Evolutionary conservation across 2,888 invertebrate genomes (phyloP).

Genomic region (Pseudococcus viburni): DNA sequence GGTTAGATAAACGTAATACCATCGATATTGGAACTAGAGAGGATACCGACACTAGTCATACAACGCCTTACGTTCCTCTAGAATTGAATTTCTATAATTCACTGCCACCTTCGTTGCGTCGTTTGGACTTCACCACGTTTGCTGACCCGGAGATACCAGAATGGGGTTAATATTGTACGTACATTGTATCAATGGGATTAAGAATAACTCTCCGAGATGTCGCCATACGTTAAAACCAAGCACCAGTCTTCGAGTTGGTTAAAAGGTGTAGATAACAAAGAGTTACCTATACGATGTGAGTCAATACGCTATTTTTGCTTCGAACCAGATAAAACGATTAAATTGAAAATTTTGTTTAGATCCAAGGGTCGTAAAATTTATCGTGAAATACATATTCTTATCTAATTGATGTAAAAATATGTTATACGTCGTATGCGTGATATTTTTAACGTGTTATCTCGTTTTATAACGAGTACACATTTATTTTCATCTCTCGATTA

Average conservation of each 20-base stretch:
- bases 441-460: constrained; percentile 33
- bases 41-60: background rate
- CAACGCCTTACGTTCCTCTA: constrained; percentile 13
- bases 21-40: constrained; percentile 2
- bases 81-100: constrained; percentile 31
- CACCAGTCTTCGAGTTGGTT: background rate
- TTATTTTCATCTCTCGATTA: background rate
- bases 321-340: background rate
- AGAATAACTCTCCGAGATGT: background rate
- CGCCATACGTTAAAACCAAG: background rate
- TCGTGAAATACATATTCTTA: constrained; percentile 20
- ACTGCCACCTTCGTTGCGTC: constrained; percentile 55
- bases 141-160: constrained; percentile 30
- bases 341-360: constrained; percentile 1
- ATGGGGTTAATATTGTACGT: constrained; percentile 37
- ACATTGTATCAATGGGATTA: background rate
- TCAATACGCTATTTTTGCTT: constrained; percentile 28
- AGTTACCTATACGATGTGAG: background rate
- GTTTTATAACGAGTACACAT: background rate
- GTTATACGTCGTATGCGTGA: background rate
- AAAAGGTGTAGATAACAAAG: background rate
- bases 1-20: constrained; percentile 47
- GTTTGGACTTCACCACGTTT: constrained; percentile 13
- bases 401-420: constrained; percentile 14
- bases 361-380: constrained; percentile 47